Evolutionary conservation across 2,113 vertebrate genomes (phyloP).

Genomic region (Pelecanus crispus): DNA sequence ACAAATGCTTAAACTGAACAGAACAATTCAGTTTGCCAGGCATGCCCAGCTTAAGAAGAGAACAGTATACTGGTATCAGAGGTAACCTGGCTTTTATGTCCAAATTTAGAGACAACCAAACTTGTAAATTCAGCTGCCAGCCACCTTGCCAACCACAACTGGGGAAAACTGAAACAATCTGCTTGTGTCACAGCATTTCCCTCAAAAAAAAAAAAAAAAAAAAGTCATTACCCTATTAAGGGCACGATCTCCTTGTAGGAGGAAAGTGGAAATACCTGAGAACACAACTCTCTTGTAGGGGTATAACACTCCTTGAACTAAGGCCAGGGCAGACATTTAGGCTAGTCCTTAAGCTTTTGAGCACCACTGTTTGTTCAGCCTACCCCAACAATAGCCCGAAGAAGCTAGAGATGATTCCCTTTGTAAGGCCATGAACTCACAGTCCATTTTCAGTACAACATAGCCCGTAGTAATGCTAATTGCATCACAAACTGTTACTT

Average conservation of each 20-base stretch:
- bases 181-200: neutral
- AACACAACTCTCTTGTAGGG: neutral
- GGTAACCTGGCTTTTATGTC: neutral
- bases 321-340: neutral
- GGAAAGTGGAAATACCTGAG: neutral
- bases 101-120: neutral
- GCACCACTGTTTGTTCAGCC: neutral
- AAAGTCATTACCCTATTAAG: neutral
- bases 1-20: neutral
- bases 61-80: neutral
- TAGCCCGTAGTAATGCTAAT: neutral
- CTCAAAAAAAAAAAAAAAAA: neutral
- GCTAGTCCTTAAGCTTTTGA: neutral
- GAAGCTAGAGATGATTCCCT: neutral
- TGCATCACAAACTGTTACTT: neutral
- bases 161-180: neutral
- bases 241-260: neutral
- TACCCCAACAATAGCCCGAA: neutral
- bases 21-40: neutral
- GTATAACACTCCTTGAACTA: neutral
- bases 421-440: neutral
- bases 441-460: neutral
- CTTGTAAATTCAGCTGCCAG: neutral
- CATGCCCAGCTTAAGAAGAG: neutral
- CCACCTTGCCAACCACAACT: neutral